Evolutionary conservation across 2,888 invertebrate genomes (phyloP).

Genomic region (Erebia epiphron): DNA sequence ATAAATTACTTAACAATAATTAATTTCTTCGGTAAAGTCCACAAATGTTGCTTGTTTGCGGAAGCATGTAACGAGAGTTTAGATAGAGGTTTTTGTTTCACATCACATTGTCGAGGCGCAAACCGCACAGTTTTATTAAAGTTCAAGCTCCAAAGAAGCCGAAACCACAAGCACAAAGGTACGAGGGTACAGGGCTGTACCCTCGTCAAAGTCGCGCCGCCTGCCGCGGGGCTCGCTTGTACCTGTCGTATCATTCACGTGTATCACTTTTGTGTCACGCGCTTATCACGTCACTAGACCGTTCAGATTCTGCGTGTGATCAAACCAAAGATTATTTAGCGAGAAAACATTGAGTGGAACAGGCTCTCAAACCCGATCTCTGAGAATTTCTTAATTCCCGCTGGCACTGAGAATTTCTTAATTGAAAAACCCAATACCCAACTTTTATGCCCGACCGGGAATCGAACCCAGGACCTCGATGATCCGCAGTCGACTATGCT

Average conservation of each 20-base stretch:
- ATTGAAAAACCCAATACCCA: too few species aligned
- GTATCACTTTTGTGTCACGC: neutral
- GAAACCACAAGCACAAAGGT: neutral
- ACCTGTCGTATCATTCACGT: neutral
- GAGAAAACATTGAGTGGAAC: neutral
- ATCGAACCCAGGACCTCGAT: too few species aligned
- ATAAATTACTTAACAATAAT: too few species aligned
- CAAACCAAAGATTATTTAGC: neutral
- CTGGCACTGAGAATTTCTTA: too few species aligned
- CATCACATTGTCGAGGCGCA: neutral
- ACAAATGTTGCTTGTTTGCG: neutral
- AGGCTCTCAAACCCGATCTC: neutral
- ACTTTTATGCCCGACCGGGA: too few species aligned
- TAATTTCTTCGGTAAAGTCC: too few species aligned
- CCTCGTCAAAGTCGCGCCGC: neutral
- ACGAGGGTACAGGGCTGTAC: conserved; percentile 1
- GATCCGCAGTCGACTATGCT: too few species aligned
- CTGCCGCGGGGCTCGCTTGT: neutral
- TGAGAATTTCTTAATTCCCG: too few species aligned
- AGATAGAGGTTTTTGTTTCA: neutral
- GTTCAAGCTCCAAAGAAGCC: neutral
- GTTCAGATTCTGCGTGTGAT: neutral
- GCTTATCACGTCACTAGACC: neutral
- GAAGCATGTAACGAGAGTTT: neutral
- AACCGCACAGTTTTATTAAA: neutral